These are phyloP conservation scores for Lophius americanus DNA, from an alignment of 2,797 vertebrate genomes.

Conservation along the genomic window DNA sequence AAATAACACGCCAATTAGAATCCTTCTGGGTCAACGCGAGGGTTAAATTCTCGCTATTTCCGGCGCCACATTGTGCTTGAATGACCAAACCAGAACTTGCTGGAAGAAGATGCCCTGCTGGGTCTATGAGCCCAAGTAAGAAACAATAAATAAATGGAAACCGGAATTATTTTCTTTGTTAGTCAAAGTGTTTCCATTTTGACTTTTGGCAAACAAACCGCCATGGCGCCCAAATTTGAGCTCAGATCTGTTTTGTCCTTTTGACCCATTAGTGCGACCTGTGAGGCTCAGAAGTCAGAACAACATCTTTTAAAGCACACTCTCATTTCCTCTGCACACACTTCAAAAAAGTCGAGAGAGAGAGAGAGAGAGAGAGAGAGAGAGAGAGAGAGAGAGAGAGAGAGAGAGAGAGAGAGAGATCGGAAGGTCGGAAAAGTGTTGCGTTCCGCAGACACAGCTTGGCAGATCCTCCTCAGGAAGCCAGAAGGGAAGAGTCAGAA, in stretches of 20 bases:
- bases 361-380: constrained; percentile 2
- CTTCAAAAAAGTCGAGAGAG: constrained; percentile 36
- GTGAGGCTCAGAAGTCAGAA: constrained; percentile 33
- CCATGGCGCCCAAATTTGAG: constrained; percentile 19
- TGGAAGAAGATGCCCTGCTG: background rate
- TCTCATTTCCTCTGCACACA: constrained; percentile 44
- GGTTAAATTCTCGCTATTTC: no score
- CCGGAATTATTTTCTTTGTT: constrained; percentile 40
- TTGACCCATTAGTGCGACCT: constrained; percentile 45
- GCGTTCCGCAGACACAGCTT: constrained; percentile 41
- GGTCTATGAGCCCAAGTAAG: background rate
- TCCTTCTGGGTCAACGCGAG: background rate
- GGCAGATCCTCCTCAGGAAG: constrained; percentile 66
- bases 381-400: constrained; percentile 7
- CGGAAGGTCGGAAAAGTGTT: constrained; percentile 25
- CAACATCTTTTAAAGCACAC: constrained; percentile 41
- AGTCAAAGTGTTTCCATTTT: constrained; percentile 42
- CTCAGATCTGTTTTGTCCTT: constrained; percentile 27
- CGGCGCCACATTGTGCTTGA: background rate
- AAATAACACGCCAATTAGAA: constrained; percentile 3
- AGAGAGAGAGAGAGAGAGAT: constrained; percentile 3
- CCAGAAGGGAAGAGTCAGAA: constrained; percentile 64
- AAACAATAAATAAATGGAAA: background rate
- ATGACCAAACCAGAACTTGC: background rate
- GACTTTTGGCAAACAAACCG: constrained; percentile 41